Percentiles rank a stretch among this genome's conserved stretches.
These are phyloP conservation scores for Aradophagus sp. DNA, from an alignment of 1,140 invertebrate species.

Conservation along the genomic window DNA sequence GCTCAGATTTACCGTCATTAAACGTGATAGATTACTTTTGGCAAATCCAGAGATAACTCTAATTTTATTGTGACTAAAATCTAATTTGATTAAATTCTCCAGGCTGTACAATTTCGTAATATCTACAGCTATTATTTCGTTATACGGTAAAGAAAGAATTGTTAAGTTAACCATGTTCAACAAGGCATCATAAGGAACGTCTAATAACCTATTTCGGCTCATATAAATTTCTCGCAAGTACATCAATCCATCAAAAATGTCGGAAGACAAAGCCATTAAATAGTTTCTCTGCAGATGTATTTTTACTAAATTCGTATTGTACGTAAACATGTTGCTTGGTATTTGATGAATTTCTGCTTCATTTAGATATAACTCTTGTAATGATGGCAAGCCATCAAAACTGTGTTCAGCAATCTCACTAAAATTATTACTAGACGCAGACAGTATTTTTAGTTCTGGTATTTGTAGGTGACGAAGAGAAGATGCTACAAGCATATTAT, in stretches of 20 bases:
- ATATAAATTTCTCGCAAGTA: constrained; percentile 86
- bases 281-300: constrained; percentile 84
- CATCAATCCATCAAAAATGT: constrained; percentile 82
- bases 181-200: constrained; percentile 85
- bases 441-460: constrained; percentile 82
- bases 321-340: constrained; percentile 82
- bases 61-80: constrained; percentile 85
- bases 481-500: constrained; percentile 83
- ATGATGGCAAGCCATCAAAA: constrained; percentile 83
- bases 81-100: constrained; percentile 82
- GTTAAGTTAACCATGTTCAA: constrained; percentile 83
- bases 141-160: constrained; percentile 81
- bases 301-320: constrained; percentile 83
- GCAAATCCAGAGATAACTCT: constrained; percentile 85
- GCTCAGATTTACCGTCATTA: constrained; percentile 83
- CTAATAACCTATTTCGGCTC: constrained; percentile 82
- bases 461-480: constrained; percentile 83
- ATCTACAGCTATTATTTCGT: constrained; percentile 83
- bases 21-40: constrained; percentile 81
- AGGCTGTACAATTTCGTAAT: constrained; percentile 84
- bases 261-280: constrained; percentile 78
- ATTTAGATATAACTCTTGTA: constrained; percentile 83
- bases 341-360: constrained; percentile 80
- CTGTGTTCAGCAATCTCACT: constrained; percentile 80
- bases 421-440: constrained; percentile 86